A percentile compares a stretch with the other conserved stretches of the same genome.
Conservation (phyloP, 1,140 invertebrate genomes). For the Microplitis demolitor region DNA sequence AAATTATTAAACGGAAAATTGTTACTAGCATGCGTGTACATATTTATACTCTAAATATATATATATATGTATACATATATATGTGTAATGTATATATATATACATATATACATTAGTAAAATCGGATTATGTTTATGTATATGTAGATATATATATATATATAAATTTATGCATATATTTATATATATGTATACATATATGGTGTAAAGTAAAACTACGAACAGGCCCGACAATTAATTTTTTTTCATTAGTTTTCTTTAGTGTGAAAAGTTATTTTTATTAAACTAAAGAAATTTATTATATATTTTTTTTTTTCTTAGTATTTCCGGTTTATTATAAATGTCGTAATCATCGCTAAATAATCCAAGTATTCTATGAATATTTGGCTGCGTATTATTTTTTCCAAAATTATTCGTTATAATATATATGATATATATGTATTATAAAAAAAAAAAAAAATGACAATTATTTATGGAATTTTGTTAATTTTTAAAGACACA, state of each 20-base stretch:
- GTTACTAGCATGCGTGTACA: constrained; percentile 29
- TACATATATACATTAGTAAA: constrained; percentile 14
- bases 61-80: constrained; percentile 21
- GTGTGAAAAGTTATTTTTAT: neutral
- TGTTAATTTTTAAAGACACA: neutral
- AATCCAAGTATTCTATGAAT: neutral
- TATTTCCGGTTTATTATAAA: no score
- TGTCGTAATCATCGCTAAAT: neutral
- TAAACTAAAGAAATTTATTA: no score
- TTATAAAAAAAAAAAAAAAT: no score
- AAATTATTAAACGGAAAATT: constrained; percentile 14
- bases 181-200: neutral
- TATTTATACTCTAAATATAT: constrained; percentile 20
- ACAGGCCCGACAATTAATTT: neutral
- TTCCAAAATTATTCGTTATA: no score
- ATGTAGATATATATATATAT: neutral
- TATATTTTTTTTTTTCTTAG: no score
- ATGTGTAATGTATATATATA: neutral
- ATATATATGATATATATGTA: no score
- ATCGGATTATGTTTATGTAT: neutral
- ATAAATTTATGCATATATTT: neutral
- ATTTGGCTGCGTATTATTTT: neutral
- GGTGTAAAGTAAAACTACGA: neutral
- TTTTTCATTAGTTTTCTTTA: neutral
- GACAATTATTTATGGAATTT: neutral